Evolutionary conservation across 2,888 invertebrate species (phyloP), one percentile per base, ranked within the genome.

Genomic region (Leptopilina drosophilae): DNA sequence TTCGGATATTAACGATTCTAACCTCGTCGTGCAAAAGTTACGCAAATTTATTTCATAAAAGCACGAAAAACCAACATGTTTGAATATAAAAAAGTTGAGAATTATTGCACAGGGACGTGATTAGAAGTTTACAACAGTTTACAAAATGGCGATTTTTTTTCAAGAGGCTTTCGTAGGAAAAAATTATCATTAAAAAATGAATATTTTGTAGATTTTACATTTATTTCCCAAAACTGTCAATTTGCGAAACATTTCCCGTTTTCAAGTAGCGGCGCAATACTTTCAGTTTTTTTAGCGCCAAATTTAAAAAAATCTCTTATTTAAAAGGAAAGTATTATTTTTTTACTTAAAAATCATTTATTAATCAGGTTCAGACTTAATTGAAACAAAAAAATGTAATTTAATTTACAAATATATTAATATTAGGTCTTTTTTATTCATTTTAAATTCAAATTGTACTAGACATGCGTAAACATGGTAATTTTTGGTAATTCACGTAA

Each of bases 121-220:
- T 53, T 69, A 73, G 26, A 12, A 46, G 76, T 76, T 33, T 59
- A 76, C 15, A 59, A 62, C 5, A 46, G 76, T 76, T 33, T 59
- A 76, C 15, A 59, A 62, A 62, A n/a, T 20, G 75, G 59, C 46
- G 33, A 75, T 14, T 64, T 46, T 42, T 73, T 33, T 62, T 9
- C 5, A 15, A 20, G 62, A 62, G 9, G 15, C 62, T 62, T 62
- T 15, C 49, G 3, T 53, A 2, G 15, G 15, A 14, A 11, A 67
- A 33, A 33, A 20, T 53, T 69, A 26, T 56, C 46, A 11, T 53
- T 40, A 20, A 76, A 76, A 9, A 40, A 33, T 59, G 40, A 20
- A 12, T 33, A 64, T 56, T 12, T 76, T 64, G 11, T 9, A 33
- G 26, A 64, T 64, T 9, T 42, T 42, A 6, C 20, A 76, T 59